Evolutionary conservation across 2,888 invertebrate genomes (phyloP), one percentile per base, ranked within the genome.

Genomic region (Ecliptopera silaceata): DNA sequence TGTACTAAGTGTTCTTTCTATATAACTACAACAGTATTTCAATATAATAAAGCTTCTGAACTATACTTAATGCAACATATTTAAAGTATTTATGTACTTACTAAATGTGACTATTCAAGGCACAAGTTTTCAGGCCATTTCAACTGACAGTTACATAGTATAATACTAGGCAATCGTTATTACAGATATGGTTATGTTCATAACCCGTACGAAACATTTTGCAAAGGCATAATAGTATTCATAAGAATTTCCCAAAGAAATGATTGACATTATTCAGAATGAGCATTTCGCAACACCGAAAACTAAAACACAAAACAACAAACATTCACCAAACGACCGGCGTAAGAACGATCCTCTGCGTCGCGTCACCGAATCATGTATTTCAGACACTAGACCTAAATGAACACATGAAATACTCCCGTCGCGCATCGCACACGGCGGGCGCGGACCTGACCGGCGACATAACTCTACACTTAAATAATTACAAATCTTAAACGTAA

Each of bases 401-500:
- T 90, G 90, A 90, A 90, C 90, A 90, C 90, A 90, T 88, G 87
- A 87, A 87, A 88, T 86, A 89, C 88, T 82, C 81, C 82, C 81
- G 82, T 74, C 83, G 77, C 77, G 80, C 79, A 71, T 72, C 67
- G 70, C 64, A 12, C 70, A 66, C 67, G 71, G 74, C 64, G 65
- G 66, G 70, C 81, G 76, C 80, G 70, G 77, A 64, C 71, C 76
- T 72, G 69, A 78, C 72, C 83, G 80, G 75, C 79, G 77, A 79
- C 74, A 65, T 78, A 75, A 76, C 77, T 72, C 83, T 86, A 84
- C 77, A 65, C 69, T 86, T 87, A 86, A 87, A 88, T 89, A 89
- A 88, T 89, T 89, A 88, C 88, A 88, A 79, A 75, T 82, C 84
- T 83, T 88, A 86, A 86, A 86, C 80, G 74, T 84, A 87, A 85